phyloP scores from a whole-genome alignment of 1,140 invertebrate genomes.

The Neuroterus valhalla region DNA sequence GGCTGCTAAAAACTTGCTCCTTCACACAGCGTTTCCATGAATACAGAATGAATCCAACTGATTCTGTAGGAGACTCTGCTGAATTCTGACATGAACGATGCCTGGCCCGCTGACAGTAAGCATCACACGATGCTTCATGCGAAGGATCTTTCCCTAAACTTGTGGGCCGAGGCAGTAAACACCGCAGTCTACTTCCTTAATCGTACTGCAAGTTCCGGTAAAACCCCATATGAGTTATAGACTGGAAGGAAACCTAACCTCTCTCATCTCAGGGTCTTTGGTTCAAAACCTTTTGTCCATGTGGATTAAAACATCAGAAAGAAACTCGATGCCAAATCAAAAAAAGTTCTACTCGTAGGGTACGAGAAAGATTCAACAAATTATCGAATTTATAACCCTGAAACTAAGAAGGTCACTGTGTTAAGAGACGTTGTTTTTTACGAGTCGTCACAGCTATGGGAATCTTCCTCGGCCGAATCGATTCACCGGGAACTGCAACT shows the following conservation, averaged over 20 bases:
- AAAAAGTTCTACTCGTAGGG: not conserved
- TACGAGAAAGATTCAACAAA: constrained; percentile 12
- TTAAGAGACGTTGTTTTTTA: constrained; percentile 18
- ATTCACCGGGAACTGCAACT: too few species aligned
- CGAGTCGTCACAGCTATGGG: too few species aligned
- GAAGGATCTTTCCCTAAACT: constrained; percentile 57
- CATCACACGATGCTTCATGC: too few species aligned
- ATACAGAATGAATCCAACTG: constrained; percentile 14
- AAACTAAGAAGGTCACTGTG: not conserved
- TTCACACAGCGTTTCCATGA: constrained; percentile 33
- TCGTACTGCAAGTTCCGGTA: not conserved
- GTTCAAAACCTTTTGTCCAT: too few species aligned
- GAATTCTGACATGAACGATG: too few species aligned
- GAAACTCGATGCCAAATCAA: not conserved
- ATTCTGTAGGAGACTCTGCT: too few species aligned
- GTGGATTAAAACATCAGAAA: not conserved
- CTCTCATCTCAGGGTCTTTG: too few species aligned
- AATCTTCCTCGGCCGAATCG: too few species aligned
- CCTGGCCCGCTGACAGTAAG: too few species aligned
- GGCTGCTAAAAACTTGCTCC: too few species aligned
- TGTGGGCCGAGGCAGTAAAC: constrained; percentile 71
- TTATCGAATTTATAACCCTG: constrained; percentile 21
- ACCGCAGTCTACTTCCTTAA: constrained; percentile 57
- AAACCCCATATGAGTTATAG: too few species aligned
- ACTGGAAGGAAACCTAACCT: too few species aligned